Conservation (phyloP, 2,113 vertebrate species). For the Isichthys henryi region DNA sequence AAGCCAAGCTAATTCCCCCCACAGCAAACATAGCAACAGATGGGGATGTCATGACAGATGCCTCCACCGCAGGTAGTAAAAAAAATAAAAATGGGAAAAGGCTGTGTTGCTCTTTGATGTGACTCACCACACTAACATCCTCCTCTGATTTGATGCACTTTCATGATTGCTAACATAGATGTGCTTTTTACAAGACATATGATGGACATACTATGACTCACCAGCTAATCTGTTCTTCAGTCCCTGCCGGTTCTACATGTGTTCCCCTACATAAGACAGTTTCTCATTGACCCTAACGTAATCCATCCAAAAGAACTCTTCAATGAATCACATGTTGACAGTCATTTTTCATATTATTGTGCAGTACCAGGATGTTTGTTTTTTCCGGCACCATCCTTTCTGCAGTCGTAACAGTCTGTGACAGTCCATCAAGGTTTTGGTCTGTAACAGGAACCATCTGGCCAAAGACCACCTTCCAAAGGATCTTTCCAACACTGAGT, state of each 20-base stretch:
- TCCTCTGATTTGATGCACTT: background rate
- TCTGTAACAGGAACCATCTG: background rate
- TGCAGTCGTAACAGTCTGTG: background rate
- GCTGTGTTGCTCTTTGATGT: slow-evolving; percentile 60
- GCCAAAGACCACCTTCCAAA: background rate
- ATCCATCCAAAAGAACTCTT: background rate
- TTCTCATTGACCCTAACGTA: background rate
- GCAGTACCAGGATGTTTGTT: background rate
- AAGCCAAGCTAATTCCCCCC: slow-evolving; percentile 42
- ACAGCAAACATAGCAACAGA: slow-evolving; percentile 23
- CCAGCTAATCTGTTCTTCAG: slow-evolving; percentile 3
- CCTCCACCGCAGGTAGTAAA: slow-evolving; percentile 67
- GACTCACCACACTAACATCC: slow-evolving; percentile 26
- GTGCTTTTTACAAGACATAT: slow-evolving; percentile 2
- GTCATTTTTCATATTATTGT: background rate
- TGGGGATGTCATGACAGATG: slow-evolving; percentile 63
- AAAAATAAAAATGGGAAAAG: slow-evolving; percentile 51
- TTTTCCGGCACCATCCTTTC: background rate
- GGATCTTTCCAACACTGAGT: background rate
- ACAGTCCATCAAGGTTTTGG: background rate
- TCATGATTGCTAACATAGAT: background rate
- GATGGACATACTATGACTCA: slow-evolving; percentile 11
- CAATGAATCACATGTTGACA: background rate
- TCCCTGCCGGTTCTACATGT: background rate
- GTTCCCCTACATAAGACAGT: background rate